phyloP scores from a whole-genome alignment of 2,888 invertebrate species.

The Yponomeuta evonymella region DNA sequence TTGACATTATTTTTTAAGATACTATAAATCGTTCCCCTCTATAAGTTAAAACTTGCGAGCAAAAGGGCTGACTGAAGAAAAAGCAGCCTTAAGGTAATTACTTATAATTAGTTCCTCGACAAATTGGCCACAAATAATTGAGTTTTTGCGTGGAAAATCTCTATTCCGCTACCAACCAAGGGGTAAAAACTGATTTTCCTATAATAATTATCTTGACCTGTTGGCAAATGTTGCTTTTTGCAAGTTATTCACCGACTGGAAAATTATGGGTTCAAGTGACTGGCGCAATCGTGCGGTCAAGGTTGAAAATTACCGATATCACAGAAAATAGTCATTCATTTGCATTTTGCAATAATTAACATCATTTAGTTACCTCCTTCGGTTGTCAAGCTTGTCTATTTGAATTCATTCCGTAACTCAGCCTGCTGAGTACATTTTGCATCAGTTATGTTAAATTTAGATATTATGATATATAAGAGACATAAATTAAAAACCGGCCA shows the following conservation, averaged over 20 bases:
- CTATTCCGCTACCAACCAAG: neutral
- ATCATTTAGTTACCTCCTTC: neutral
- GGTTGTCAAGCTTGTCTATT: neutral
- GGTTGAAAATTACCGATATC: conserved; percentile 7
- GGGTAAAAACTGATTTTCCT: neutral
- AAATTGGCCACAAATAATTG: neutral
- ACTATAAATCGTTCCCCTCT: no score
- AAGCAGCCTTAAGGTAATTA: no score
- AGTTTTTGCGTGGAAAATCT: neutral
- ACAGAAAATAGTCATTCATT: neutral
- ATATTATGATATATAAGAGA: no score
- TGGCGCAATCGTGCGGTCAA: conserved; percentile 7
- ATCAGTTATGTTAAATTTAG: neutral
- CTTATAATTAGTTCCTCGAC: no score
- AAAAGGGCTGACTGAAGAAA: no score
- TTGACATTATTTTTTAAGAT: no score
- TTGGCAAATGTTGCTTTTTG: conserved; percentile 8
- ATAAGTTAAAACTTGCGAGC: no score
- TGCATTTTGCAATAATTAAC: neutral
- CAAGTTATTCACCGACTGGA: conserved; percentile 5
- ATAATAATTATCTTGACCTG: neutral
- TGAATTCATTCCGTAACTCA: neutral
- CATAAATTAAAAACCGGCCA: no score
- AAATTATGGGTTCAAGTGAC: conserved; percentile 12
- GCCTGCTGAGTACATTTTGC: neutral